Percentiles rank a stretch among this genome's conserved stretches.
Conservation (phyloP, 2,888 invertebrate species). For the Ophonus ardosiacus region DNA sequence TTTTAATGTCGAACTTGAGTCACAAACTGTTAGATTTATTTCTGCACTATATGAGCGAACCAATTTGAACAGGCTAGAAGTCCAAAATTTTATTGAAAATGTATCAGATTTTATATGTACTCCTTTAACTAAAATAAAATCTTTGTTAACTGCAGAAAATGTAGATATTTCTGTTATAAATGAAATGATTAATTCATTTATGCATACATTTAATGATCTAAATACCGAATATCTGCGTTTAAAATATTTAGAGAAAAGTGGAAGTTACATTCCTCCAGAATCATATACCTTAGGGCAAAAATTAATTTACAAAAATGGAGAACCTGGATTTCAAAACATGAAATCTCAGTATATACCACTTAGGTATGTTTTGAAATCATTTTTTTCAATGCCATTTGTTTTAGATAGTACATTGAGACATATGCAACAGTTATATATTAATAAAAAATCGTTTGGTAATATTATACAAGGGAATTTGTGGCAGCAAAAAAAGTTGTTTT, state of each 20-base stretch:
- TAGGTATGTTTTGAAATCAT: not conserved
- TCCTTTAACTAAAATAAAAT: constrained; percentile 1
- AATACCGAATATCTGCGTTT: not conserved
- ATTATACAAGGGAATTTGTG: too few relatives aligned
- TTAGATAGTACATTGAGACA: not conserved
- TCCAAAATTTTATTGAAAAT: not conserved
- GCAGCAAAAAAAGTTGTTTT: too few relatives aligned
- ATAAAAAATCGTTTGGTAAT: not conserved
- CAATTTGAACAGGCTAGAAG: not conserved
- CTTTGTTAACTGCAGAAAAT: not conserved
- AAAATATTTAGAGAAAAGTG: not conserved
- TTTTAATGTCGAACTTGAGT: not conserved
- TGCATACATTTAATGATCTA: not conserved
- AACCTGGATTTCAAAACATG: not conserved
- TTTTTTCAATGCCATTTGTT: constrained; percentile 14
- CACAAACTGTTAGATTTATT: not conserved
- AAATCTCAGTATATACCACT: constrained; percentile 1
- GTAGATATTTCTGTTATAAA: not conserved
- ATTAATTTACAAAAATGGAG: constrained; percentile 4
- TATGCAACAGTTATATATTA: not conserved
- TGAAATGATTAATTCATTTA: constrained; percentile 23
- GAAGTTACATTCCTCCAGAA: not conserved
- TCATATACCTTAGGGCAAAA: constrained; percentile 10
- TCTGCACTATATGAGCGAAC: not conserved
- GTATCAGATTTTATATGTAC: not conserved